phyloP scores from a whole-genome alignment of 2,888 invertebrate species.

The Drosophila peninsularis region DNA sequence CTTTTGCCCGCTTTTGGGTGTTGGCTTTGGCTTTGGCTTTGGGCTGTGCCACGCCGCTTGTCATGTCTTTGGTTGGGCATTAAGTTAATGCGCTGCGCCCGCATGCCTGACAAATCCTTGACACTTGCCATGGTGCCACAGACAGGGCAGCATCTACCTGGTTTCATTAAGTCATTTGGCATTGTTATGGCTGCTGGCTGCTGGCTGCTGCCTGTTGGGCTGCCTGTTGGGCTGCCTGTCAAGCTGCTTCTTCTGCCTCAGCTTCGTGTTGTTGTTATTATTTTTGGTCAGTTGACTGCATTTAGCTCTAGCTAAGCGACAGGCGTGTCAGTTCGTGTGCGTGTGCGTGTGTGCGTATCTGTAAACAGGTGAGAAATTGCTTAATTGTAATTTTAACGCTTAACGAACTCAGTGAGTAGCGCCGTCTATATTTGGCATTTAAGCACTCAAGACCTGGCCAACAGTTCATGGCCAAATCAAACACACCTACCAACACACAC shows the following conservation, averaged over 20 bases:
- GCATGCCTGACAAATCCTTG: slow-evolving; percentile 68
- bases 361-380: slow-evolving; percentile 79
- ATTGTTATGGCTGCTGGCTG: slow-evolving; percentile 63
- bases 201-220: slow-evolving; percentile 21
- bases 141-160: slow-evolving; percentile 40
- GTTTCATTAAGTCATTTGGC: slow-evolving; percentile 78
- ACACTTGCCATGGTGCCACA: slow-evolving; percentile 60
- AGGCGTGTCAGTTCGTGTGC: slow-evolving; percentile 9
- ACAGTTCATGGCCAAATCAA: slow-evolving; percentile 41
- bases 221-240: slow-evolving; percentile 14
- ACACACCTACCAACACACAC: neutral
- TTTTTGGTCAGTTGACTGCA: slow-evolving; percentile 43
- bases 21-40: slow-evolving; percentile 13
- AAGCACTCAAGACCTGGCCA: slow-evolving; percentile 15
- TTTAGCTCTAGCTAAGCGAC: slow-evolving; percentile 11
- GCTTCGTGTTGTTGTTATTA: slow-evolving; percentile 23
- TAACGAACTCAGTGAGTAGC: slow-evolving; percentile 41
- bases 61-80: slow-evolving; percentile 76
- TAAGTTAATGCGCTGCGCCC: slow-evolving; percentile 71
- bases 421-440: slow-evolving; percentile 10
- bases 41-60: slow-evolving; percentile 41
- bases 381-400: slow-evolving; percentile 78
- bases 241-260: neutral
- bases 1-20: slow-evolving; percentile 11
- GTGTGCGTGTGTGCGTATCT: slow-evolving; percentile 22